phyloP scores from a whole-genome alignment of 2,113 vertebrate species.

The Enhydra lutris region DNA sequence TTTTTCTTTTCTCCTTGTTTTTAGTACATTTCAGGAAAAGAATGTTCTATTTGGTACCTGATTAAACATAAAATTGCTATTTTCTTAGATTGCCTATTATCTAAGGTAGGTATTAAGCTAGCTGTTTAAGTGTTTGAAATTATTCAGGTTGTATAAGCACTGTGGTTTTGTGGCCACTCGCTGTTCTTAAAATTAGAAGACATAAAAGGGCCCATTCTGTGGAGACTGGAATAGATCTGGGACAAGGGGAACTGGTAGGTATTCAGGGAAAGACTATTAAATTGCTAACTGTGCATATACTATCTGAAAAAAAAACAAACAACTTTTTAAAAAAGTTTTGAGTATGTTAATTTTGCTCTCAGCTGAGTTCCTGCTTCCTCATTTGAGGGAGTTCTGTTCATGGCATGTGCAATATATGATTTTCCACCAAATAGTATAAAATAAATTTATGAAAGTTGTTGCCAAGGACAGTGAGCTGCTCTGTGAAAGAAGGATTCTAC shows the following conservation, averaged over 20 bases:
- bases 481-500: background rate
- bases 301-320: no score
- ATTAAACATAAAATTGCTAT: conserved; percentile 33
- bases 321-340: no score
- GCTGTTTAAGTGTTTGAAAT: background rate
- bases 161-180: background rate
- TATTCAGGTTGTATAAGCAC: background rate
- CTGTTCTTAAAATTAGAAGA: background rate
- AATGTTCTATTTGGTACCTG: background rate
- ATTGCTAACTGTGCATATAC: background rate
- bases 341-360: background rate
- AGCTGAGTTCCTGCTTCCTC: background rate
- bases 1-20: background rate
- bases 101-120: background rate
- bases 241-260: background rate
- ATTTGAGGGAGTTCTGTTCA: background rate
- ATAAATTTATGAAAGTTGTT: background rate
- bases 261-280: background rate
- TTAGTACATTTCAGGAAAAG: background rate
- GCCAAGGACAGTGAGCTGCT: no score
- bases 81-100: conserved; percentile 29
- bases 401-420: background rate
- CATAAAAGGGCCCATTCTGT: background rate
- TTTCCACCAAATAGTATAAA: background rate
- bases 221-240: background rate